phyloP scores from a whole-genome alignment of 2,888 invertebrate genomes.

The Philhelius pedissequus region DNA sequence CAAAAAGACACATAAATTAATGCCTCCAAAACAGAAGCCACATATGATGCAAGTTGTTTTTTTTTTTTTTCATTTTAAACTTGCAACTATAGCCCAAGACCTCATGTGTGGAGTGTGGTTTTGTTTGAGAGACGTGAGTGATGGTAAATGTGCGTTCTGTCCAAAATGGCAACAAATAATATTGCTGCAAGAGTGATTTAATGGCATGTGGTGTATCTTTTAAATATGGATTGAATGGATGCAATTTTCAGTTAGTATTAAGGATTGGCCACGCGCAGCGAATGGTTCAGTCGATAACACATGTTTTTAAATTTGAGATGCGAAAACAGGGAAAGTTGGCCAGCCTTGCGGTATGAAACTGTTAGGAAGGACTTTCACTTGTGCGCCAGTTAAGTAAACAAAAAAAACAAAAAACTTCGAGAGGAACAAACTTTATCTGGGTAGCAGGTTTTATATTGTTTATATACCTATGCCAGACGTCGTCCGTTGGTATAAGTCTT shows the following conservation, averaged over 20 bases:
- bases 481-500: neutral
- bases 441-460: conserved; percentile 23
- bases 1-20: conserved; percentile 24
- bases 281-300: conserved; percentile 10
- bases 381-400: conserved; percentile 18
- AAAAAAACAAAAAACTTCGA: neutral
- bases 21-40: conserved; percentile 44
- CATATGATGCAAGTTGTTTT: no score
- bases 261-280: neutral
- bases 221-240: conserved; percentile 21
- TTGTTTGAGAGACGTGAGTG: conserved; percentile 44
- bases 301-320: conserved; percentile 61
- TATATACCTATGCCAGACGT: neutral
- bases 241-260: neutral
- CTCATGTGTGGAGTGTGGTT: neutral
- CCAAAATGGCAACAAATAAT: conserved; percentile 45
- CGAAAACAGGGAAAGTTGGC: conserved; percentile 61
- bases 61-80: no score
- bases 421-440: conserved; percentile 29
- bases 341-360: neutral
- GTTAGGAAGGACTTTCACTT: conserved; percentile 65
- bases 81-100: no score
- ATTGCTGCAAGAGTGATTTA: conserved; percentile 59
- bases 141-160: conserved; percentile 60
- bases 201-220: conserved; percentile 37